Conservation (phyloP, 2,888 invertebrate species). For the Adelognathus sp. region DNA sequence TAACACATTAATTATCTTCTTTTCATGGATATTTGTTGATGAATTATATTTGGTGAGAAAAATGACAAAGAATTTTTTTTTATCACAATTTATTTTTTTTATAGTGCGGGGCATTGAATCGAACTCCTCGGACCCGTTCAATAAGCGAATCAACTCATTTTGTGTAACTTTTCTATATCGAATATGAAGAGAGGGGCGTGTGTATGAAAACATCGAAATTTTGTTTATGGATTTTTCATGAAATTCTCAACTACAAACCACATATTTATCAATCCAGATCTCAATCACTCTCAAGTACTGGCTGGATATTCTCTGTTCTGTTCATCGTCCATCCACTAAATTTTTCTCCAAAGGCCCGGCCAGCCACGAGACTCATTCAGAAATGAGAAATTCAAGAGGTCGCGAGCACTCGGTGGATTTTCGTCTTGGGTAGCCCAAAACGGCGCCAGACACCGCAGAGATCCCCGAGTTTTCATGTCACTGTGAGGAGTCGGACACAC, state of each 20-base stretch:
- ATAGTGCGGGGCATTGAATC: no score
- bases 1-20: no score
- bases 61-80: no score
- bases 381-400: conserved; percentile 34
- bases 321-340: conserved; percentile 27
- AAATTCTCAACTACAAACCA: no score
- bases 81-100: no score
- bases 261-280: background rate
- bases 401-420: conserved; percentile 20
- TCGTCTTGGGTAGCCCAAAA: background rate
- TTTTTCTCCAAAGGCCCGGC: conserved; percentile 14
- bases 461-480: conserved; percentile 17
- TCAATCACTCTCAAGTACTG: conserved; percentile 14
- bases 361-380: background rate
- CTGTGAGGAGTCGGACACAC: conserved; percentile 18
- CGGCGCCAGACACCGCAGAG: conserved; percentile 30
- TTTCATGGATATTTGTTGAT: no score
- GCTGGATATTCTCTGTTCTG: conserved; percentile 24
- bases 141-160: no score
- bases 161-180: no score
- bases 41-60: no score
- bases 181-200: no score
- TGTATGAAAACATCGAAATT: no score
- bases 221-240: background rate
- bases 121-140: no score